Evolutionary conservation across 2,888 invertebrate genomes (phyloP).

Genomic region (Lymantria monacha): DNA sequence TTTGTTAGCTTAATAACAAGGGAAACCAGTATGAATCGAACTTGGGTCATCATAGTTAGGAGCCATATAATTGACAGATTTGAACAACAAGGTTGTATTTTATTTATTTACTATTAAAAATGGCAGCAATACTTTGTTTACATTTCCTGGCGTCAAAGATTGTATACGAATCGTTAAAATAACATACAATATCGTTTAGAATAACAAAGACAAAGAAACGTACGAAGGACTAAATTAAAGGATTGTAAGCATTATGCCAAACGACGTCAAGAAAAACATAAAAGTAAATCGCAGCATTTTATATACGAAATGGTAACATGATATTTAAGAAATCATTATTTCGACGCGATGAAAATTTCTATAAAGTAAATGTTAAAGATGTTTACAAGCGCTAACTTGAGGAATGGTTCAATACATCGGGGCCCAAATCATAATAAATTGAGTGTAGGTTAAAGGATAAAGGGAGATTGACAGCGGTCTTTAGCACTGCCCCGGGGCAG

Average conservation of each 20-base stretch:
- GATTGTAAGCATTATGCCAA: conserved; percentile 20
- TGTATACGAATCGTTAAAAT: no score
- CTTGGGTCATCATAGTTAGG: no score
- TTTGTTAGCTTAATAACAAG: no score
- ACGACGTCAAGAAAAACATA: conserved; percentile 15
- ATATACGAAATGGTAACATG: conserved; percentile 19
- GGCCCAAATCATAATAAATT: conserved; percentile 65
- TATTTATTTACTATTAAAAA: no score
- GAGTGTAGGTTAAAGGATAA: conserved; percentile 63
- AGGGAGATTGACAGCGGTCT: conserved; percentile 66
- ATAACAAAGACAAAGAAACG: conserved; percentile 7
- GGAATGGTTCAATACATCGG: conserved; percentile 32
- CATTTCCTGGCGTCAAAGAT: no score
- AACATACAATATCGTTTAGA: background rate
- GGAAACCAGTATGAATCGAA: no score
- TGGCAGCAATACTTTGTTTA: no score
- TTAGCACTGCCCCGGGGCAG: conserved; percentile 54
- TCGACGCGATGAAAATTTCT: conserved; percentile 24
- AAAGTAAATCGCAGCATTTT: conserved; percentile 18
- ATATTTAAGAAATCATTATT: conserved; percentile 23
- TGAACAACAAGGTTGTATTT: no score
- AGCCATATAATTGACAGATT: no score
- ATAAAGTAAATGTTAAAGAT: conserved; percentile 44
- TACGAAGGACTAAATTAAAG: conserved; percentile 16
- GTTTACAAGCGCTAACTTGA: conserved; percentile 38